These are phyloP conservation scores for Pangasius djambal DNA, from an alignment of 2,797 vertebrate species.

Conservation along the genomic window DNA sequence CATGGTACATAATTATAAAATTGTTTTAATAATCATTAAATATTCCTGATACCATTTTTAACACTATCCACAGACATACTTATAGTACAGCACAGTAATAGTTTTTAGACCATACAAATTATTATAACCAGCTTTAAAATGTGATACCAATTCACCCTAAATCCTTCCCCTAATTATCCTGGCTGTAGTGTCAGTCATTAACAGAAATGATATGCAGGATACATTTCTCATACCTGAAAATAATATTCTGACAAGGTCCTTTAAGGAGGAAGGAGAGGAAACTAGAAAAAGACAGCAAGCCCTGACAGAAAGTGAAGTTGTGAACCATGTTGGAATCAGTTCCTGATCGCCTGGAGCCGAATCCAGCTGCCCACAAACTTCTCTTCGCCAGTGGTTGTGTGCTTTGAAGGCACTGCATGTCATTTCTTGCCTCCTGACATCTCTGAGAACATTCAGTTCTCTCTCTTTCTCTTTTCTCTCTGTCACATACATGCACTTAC, in stretches of 20 bases:
- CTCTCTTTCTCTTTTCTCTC: slow-evolving; percentile 22
- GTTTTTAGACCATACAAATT: neutral
- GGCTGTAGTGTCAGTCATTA: slow-evolving; percentile 47
- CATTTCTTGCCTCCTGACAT: slow-evolving; percentile 73
- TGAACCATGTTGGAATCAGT: slow-evolving; percentile 47
- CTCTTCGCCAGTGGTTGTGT: slow-evolving; percentile 73
- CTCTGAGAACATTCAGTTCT: slow-evolving; percentile 73
- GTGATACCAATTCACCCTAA: slow-evolving; percentile 36
- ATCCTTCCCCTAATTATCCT: slow-evolving; percentile 48
- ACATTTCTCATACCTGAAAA: slow-evolving; percentile 51
- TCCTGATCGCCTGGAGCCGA: slow-evolving; percentile 67
- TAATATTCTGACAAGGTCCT: slow-evolving; percentile 58
- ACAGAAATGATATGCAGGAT: slow-evolving; percentile 55
- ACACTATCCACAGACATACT: neutral
- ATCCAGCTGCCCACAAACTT: slow-evolving; percentile 71
- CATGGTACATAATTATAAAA: neutral
- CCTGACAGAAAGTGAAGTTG: slow-evolving; percentile 74
- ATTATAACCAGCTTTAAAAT: slow-evolving; percentile 31
- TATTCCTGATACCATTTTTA: neutral
- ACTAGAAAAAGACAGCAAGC: slow-evolving; percentile 71
- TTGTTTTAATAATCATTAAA: neutral
- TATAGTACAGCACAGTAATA: neutral
- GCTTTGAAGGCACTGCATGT: slow-evolving; percentile 74
- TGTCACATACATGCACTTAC: neutral
- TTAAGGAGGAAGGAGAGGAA: slow-evolving; percentile 63